Percentiles rank a stretch among this genome's conserved stretches.
Evolutionary conservation across 2,113 vertebrate genomes (phyloP).

Genomic region (Podiceps cristatus): DNA sequence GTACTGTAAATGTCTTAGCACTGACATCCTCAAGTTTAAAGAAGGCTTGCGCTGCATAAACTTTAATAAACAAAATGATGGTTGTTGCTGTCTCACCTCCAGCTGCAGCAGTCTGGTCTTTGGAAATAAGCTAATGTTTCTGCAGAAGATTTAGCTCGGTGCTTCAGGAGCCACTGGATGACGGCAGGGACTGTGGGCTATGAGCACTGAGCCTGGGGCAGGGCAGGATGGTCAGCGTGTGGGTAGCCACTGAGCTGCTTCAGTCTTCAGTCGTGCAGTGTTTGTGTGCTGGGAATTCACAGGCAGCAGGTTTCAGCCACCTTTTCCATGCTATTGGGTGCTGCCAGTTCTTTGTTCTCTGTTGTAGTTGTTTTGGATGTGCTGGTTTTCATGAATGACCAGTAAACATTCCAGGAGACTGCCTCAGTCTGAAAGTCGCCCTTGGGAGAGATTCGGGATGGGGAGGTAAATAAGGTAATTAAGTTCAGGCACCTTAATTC

Average conservation of each 20-base stretch:
- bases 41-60: neutral
- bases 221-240: neutral
- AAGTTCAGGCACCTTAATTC: neutral
- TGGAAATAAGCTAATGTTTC: neutral
- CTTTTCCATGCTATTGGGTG: neutral
- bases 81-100: neutral
- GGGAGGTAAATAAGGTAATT: neutral
- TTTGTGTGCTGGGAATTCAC: neutral
- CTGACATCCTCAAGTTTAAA: neutral
- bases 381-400: neutral
- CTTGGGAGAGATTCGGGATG: neutral
- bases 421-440: neutral
- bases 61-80: neutral
- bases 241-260: neutral
- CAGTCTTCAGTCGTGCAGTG: neutral
- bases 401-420: neutral
- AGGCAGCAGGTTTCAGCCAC: neutral
- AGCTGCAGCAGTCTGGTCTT: neutral
- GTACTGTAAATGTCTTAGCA: slow-evolving; percentile 16
- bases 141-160: neutral
- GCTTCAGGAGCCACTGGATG: neutral
- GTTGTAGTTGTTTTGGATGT: neutral
- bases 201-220: neutral
- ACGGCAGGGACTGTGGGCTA: neutral
- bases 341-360: neutral